A percentile compares a stretch with the other conserved stretches of the same genome.
Conservation (phyloP, 2,888 invertebrate genomes). For the Psylliodes chrysocephalus region DNA sequence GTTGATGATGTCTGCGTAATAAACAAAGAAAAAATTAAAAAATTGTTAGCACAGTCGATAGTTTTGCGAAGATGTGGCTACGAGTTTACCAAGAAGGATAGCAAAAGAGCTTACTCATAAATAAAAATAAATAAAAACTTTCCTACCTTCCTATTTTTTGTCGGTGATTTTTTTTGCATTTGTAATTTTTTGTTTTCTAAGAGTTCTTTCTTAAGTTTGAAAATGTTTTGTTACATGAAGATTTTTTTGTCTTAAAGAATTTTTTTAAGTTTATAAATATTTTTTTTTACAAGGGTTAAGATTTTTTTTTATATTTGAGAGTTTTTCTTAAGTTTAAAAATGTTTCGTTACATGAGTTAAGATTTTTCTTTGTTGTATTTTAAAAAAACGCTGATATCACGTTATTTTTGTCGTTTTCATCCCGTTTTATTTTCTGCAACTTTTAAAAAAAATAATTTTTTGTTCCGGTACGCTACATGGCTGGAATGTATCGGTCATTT, state of each 20-base stretch:
- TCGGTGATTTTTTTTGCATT: background rate
- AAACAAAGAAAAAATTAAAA: background rate
- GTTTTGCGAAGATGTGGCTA: no score
- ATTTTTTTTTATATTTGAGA: background rate
- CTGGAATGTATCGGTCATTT: background rate
- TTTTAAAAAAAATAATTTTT: background rate
- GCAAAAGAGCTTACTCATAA: background rate
- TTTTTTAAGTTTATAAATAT: background rate
- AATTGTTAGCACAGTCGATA: background rate
- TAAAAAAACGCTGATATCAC: background rate
- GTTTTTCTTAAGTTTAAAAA: no score
- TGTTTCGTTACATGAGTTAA: no score
- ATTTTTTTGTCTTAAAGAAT: background rate
- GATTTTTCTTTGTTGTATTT: no score
- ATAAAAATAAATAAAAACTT: background rate
- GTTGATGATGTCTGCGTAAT: no score
- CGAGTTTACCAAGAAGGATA: background rate
- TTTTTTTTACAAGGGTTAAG: background rate
- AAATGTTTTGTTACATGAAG: background rate
- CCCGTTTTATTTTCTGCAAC: background rate
- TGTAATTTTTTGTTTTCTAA: background rate
- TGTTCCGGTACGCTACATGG: background rate
- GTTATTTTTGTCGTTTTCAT: background rate
- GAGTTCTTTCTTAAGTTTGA: no score
- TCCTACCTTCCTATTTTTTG: background rate